These are phyloP conservation scores for Rhinatrema bivittatum DNA, from an alignment of 2,797 vertebrate species.

Conservation along the genomic window DNA sequence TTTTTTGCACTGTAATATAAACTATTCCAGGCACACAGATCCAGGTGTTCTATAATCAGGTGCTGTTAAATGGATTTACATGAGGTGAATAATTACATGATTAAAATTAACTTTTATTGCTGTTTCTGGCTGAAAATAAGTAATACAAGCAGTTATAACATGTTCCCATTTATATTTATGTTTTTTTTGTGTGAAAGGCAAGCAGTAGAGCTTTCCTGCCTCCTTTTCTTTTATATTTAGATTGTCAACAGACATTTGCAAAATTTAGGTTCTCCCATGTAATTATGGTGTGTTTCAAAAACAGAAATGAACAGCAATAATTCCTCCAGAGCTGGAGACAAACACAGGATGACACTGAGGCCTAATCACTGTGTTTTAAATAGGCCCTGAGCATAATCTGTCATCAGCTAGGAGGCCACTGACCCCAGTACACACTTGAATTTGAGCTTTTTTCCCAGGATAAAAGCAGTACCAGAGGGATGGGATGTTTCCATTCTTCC, in stretches of 20 bases:
- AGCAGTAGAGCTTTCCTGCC: constrained; percentile 6
- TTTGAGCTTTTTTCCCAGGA: background rate
- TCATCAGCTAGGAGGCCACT: constrained; percentile 26
- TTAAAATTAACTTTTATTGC: too few relatives aligned
- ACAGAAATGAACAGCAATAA: constrained; percentile 14
- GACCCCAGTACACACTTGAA: background rate
- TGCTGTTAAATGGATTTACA: too few relatives aligned
- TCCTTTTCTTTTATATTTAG: constrained; percentile 1
- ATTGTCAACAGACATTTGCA: constrained; percentile 11
- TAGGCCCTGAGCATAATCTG: constrained; percentile 29
- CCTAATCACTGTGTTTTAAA: constrained; percentile 25
- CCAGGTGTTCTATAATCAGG: too few relatives aligned
- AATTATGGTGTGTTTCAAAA: constrained; percentile 32
- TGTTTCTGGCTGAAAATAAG: too few relatives aligned
- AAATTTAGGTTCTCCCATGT: constrained; percentile 18
- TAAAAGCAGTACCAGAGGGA: constrained; percentile 28
- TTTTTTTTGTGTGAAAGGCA: too few relatives aligned
- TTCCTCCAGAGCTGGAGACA: constrained; percentile 21
- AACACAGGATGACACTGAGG: constrained; percentile 18
- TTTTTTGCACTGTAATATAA: too few relatives aligned
- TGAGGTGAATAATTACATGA: too few relatives aligned
- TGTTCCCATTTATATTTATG: too few relatives aligned
- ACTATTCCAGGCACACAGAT: too few relatives aligned
- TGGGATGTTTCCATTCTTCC: constrained; percentile 21
- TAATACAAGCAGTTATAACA: too few relatives aligned